Conservation (phyloP, 2,797 vertebrate genomes). For the Semaprochilodus insignis region DNA sequence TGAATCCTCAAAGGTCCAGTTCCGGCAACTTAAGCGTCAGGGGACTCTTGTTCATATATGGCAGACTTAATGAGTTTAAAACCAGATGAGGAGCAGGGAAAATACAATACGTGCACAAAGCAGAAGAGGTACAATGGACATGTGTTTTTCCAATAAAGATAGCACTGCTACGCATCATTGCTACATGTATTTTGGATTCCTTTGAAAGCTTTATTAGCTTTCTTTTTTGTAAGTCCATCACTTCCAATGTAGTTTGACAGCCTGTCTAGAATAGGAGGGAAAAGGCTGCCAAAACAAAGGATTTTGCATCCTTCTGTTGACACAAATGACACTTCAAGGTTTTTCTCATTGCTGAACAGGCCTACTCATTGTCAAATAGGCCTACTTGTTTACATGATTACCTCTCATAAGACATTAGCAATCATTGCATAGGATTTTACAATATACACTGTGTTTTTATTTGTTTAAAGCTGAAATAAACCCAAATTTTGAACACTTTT, state of each 20-base stretch:
- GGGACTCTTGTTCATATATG: not conserved
- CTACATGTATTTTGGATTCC: not conserved
- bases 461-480: too few relatives aligned
- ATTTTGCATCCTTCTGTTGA: not conserved
- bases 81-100: not conserved
- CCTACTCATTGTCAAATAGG: not conserved
- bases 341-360: not conserved
- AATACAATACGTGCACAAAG: not conserved
- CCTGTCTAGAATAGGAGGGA: not conserved
- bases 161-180: not conserved
- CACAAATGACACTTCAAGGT: not conserved
- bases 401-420: not conserved
- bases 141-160: not conserved
- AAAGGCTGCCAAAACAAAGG: not conserved
- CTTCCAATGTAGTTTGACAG: not conserved
- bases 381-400: not conserved
- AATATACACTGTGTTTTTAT: too few relatives aligned
- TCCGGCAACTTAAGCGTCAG: not conserved
- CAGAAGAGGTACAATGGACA: not conserved
- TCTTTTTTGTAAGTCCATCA: not conserved
- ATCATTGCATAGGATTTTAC: not conserved
- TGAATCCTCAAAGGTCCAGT: not conserved
- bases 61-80: constrained; percentile 3
- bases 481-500: too few relatives aligned
- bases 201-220: not conserved